Conservation (phyloP, 2,888 invertebrate species). For the Tricholauxania praeusta region DNA sequence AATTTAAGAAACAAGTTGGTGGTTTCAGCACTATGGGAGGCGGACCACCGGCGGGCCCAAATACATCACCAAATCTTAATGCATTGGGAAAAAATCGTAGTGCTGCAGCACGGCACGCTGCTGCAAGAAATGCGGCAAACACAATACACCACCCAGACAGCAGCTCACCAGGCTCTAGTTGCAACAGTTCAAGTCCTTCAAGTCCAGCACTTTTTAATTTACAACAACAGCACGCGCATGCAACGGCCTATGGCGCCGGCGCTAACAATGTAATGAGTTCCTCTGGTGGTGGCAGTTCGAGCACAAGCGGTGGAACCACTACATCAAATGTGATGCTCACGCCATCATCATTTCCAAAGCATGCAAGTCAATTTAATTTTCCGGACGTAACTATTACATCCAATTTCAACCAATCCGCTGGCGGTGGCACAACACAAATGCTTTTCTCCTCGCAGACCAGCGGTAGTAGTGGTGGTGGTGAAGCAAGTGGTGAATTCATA, state of each 20-base stretch:
- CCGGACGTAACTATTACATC: slow-evolving; percentile 66
- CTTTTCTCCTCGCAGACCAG: slow-evolving; percentile 57
- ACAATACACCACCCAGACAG: slow-evolving; percentile 75
- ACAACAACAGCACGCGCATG: slow-evolving; percentile 62
- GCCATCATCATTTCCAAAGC: slow-evolving; percentile 61
- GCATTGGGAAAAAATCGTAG: slow-evolving; percentile 54
- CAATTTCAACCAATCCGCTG: slow-evolving; percentile 47
- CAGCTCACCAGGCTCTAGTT: slow-evolving; percentile 94
- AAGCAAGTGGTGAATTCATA: slow-evolving; percentile 30
- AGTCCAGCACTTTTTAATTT: slow-evolving; percentile 81
- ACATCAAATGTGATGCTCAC: slow-evolving; percentile 56
- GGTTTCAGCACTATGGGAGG: slow-evolving; percentile 44
- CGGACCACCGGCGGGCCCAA: slow-evolving; percentile 51
- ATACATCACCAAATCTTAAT: slow-evolving; percentile 63
- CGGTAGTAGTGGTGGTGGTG: slow-evolving; percentile 36
- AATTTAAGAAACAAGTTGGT: slow-evolving; percentile 76
- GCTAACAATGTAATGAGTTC: slow-evolving; percentile 52
- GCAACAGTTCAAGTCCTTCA: slow-evolving; percentile 96
- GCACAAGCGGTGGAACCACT: slow-evolving; percentile 49
- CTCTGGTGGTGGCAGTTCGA: slow-evolving; percentile 55
- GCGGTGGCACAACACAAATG: slow-evolving; percentile 53
- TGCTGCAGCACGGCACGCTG: slow-evolving; percentile 46
- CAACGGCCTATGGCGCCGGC: slow-evolving; percentile 16
- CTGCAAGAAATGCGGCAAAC: slow-evolving; percentile 47
- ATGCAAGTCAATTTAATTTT: slow-evolving; percentile 67